A percentile compares a stretch with the other conserved stretches of the same genome.
Evolutionary conservation across 2,113 vertebrate genomes (phyloP).

Genomic region (Notarius lentiginosus): DNA sequence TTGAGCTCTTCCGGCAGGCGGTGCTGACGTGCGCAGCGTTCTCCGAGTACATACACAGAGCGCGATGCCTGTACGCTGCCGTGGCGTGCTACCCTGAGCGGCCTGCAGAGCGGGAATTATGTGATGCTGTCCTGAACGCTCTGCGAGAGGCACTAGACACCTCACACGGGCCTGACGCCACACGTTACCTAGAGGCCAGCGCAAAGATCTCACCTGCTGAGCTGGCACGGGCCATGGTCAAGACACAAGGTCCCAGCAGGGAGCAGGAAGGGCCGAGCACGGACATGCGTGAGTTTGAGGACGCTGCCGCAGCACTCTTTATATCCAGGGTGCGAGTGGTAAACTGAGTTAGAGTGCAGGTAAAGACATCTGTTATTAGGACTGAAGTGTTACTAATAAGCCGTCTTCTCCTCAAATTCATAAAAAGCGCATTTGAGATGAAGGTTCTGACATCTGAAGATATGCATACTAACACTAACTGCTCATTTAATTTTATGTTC

Average conservation of each 20-base stretch:
- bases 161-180: conserved; percentile 57
- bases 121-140: conserved; percentile 80
- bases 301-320: conserved; percentile 82
- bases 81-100: conserved; percentile 71
- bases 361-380: background rate
- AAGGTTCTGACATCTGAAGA: background rate
- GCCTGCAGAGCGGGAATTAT: conserved; percentile 71
- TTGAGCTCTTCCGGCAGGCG: conserved; percentile 85
- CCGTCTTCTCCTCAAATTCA: background rate
- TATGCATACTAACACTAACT: background rate
- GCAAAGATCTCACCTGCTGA: conserved; percentile 83
- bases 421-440: background rate
- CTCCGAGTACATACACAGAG: conserved; percentile 84
- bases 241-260: conserved; percentile 61
- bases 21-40: conserved; percentile 87
- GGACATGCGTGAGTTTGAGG: conserved; percentile 88
- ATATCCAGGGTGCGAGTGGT: conserved; percentile 84
- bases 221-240: conserved; percentile 81
- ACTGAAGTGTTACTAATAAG: background rate
- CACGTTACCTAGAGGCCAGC: conserved; percentile 83
- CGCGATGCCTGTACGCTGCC: conserved; percentile 77
- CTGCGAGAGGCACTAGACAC: conserved; percentile 81
- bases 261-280: conserved; percentile 70
- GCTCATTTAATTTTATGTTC: background rate
- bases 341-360: conserved; percentile 61